Evolutionary conservation across 2,888 invertebrate genomes (phyloP).

Genomic region (Atethmia centrago): DNA sequence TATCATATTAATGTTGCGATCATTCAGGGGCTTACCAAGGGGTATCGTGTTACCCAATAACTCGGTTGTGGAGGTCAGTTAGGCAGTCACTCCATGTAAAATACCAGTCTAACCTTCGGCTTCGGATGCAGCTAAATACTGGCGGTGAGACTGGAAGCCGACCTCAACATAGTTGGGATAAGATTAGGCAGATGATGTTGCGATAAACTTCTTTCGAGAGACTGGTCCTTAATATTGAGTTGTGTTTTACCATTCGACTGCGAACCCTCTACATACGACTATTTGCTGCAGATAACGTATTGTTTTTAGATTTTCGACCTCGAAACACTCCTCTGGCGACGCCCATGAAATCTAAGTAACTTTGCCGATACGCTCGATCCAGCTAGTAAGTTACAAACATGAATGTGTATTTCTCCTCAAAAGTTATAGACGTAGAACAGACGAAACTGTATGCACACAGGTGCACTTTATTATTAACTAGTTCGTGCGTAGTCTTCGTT

Average conservation of each 20-base stretch:
- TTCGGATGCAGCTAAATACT: too few species aligned
- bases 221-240: too few species aligned
- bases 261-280: not conserved
- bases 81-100: too few species aligned
- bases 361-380: constrained; percentile 10
- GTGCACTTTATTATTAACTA: not conserved
- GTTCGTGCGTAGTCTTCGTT: too few species aligned
- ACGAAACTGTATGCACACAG: not conserved
- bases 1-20: not conserved
- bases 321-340: not conserved
- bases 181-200: too few species aligned
- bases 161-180: too few species aligned
- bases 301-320: not conserved
- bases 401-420: not conserved
- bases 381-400: not conserved
- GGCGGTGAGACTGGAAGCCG: too few species aligned
- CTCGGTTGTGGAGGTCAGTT: too few species aligned
- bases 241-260: not conserved
- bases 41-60: too few species aligned
- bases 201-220: not conserved
- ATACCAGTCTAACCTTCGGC: too few species aligned
- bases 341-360: not conserved
- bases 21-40: too few species aligned
- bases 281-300: not conserved
- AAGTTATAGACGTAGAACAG: not conserved